Evolutionary conservation across 2,797 vertebrate species (phyloP).

Genomic region (Peromyscus eremicus): DNA sequence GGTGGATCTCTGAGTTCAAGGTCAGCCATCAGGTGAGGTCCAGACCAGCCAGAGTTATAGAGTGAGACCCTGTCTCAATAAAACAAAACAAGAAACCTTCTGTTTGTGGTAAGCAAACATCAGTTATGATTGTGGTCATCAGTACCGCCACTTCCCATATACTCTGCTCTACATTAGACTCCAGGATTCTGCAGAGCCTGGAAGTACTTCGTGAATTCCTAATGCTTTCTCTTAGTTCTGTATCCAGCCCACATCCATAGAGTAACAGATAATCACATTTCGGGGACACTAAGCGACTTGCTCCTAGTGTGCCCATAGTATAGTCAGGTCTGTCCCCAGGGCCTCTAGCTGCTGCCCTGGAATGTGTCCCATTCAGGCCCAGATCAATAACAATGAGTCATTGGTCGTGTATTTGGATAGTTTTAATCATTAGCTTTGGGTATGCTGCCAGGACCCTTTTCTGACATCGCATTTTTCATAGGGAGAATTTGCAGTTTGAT

Average conservation of each 20-base stretch:
- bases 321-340: background rate
- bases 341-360: background rate
- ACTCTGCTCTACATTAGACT: background rate
- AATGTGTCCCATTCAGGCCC: background rate
- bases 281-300: background rate
- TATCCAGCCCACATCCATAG: background rate
- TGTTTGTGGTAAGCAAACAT: background rate
- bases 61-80: background rate
- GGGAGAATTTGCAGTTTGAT: conserved; percentile 52
- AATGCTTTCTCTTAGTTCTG: background rate
- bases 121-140: background rate
- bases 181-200: background rate
- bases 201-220: background rate
- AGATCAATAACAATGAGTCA: conserved; percentile 60
- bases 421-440: conserved; percentile 57
- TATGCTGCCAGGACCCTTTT: background rate
- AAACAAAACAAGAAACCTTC: no score
- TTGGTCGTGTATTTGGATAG: background rate
- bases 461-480: conserved; percentile 56
- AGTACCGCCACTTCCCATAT: background rate
- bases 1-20: background rate
- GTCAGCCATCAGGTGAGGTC: background rate
- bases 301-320: background rate
- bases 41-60: background rate
- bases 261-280: background rate